Conservation (phyloP, 2,888 invertebrate species). For the Clusia tigrina region DNA sequence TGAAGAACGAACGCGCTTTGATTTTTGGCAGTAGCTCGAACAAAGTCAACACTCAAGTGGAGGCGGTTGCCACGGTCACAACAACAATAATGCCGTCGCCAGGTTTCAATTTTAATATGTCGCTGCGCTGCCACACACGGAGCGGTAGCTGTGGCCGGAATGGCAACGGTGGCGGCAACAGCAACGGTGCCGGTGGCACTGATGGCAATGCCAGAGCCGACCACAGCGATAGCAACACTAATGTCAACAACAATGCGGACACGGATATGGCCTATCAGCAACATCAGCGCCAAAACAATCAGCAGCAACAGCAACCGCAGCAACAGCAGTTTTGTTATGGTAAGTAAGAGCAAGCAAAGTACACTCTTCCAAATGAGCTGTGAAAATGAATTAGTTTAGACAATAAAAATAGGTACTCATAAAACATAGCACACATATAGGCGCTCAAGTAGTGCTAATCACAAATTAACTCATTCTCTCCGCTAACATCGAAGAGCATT, state of each 20-base stretch:
- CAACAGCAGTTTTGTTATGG: slow-evolving; percentile 34
- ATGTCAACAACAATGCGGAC: slow-evolving; percentile 21
- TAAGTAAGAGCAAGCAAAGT: too few relatives aligned
- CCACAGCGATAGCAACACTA: background rate
- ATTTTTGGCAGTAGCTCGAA: slow-evolving; percentile 43
- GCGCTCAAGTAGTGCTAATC: too few relatives aligned
- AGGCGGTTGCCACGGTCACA: slow-evolving; percentile 19
- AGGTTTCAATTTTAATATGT: background rate
- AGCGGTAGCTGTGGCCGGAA: background rate
- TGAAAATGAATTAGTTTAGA: too few relatives aligned
- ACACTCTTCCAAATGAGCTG: too few relatives aligned
- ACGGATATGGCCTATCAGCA: slow-evolving; percentile 36
- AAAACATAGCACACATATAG: too few relatives aligned
- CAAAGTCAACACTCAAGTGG: slow-evolving; percentile 24
- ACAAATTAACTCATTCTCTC: too few relatives aligned
- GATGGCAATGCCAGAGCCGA: slow-evolving; percentile 39
- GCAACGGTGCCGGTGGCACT: slow-evolving; percentile 43
- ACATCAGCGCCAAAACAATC: slow-evolving; percentile 30
- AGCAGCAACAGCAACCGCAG: slow-evolving; percentile 34
- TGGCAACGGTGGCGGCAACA: slow-evolving; percentile 31
- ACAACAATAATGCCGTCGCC: slow-evolving; percentile 11
- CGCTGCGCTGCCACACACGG: slow-evolving; percentile 21
- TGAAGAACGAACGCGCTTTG: slow-evolving; percentile 61
- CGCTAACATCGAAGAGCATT: too few relatives aligned
- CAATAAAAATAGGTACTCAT: too few relatives aligned